Evolutionary conservation across 1,140 invertebrate genomes (phyloP).

Genomic region (Drosophila dunni): DNA sequence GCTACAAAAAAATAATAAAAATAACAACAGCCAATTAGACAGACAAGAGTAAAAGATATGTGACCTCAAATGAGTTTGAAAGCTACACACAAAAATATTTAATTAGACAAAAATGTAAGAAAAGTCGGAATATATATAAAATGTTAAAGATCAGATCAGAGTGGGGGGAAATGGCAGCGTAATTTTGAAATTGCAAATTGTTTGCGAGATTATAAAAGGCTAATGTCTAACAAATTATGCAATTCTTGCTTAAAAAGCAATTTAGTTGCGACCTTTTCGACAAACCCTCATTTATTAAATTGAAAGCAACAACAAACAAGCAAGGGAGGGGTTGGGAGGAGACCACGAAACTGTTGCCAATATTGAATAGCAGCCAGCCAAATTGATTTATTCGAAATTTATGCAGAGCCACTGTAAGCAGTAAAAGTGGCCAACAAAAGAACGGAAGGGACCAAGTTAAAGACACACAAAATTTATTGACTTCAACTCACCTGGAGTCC

Average conservation of each 20-base stretch:
- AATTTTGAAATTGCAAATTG: conserved; percentile 35
- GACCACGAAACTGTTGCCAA: neutral
- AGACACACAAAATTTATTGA: conserved; percentile 62
- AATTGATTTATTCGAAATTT: conserved; percentile 79
- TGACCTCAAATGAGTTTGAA: conserved; percentile 30
- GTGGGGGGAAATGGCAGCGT: neutral
- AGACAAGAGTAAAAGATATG: conserved; percentile 25
- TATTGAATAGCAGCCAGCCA: conserved; percentile 45
- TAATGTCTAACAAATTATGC: conserved; percentile 65
- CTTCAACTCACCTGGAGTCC: conserved; percentile 86
- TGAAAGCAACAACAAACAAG: neutral
- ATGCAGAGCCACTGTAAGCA: conserved; percentile 55
- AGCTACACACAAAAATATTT: conserved; percentile 9
- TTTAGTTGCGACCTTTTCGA: conserved; percentile 50
- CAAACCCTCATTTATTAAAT: conserved; percentile 16
- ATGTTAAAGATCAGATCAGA: conserved; percentile 3
- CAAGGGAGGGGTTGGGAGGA: neutral
- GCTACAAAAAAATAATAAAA: conserved; percentile 1
- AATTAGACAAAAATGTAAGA: conserved; percentile 18
- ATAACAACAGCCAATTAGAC: conserved; percentile 7
- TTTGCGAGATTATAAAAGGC: conserved; percentile 35
- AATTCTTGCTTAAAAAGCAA: conserved; percentile 76
- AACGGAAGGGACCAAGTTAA: conserved; percentile 20
- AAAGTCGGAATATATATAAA: neutral
- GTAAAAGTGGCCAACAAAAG: conserved; percentile 13